A percentile compares a stretch with the other conserved stretches of the same genome.
phyloP scores from a whole-genome alignment of 2,113 vertebrate species.

The Monopterus albus region DNA sequence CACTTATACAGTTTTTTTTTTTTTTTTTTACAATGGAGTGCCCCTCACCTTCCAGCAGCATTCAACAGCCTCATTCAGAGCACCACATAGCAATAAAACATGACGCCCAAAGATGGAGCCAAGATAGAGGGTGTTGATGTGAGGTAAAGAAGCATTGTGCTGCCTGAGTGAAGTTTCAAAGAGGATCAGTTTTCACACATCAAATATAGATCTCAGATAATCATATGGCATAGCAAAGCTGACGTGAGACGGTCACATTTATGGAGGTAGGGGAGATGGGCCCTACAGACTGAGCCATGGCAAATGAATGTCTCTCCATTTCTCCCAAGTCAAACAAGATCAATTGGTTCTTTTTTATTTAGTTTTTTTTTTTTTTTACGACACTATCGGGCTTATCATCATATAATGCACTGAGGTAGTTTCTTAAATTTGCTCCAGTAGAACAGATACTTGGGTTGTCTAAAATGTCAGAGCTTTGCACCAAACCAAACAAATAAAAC shows the following conservation, averaged over 20 bases:
- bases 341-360: constrained; percentile 21
- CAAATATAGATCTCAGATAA: constrained; percentile 81
- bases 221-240: constrained; percentile 66
- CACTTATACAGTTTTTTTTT: constrained; percentile 24
- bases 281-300: constrained; percentile 40
- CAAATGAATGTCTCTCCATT: constrained; percentile 52
- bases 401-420: constrained; percentile 23
- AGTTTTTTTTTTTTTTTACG: too few relatives aligned
- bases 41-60: constrained; percentile 56
- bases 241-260: constrained; percentile 57
- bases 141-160: constrained; percentile 60
- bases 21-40: constrained; percentile 25
- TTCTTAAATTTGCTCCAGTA: constrained; percentile 27
- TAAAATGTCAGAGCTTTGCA: constrained; percentile 25
- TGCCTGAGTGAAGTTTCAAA: constrained; percentile 73
- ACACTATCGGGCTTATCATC: constrained; percentile 6
- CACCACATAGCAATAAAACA: constrained; percentile 66
- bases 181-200: constrained; percentile 75
- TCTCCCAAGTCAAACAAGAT: constrained; percentile 44
- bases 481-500: constrained; percentile 21
- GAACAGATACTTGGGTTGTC: constrained; percentile 17
- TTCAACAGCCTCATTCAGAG: constrained; percentile 63
- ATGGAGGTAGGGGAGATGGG: constrained; percentile 31
- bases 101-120: constrained; percentile 66
- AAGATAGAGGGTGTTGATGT: constrained; percentile 77